Evolutionary conservation across 2,888 invertebrate species (phyloP).

Genomic region (Psylliodes chrysocephalus): DNA sequence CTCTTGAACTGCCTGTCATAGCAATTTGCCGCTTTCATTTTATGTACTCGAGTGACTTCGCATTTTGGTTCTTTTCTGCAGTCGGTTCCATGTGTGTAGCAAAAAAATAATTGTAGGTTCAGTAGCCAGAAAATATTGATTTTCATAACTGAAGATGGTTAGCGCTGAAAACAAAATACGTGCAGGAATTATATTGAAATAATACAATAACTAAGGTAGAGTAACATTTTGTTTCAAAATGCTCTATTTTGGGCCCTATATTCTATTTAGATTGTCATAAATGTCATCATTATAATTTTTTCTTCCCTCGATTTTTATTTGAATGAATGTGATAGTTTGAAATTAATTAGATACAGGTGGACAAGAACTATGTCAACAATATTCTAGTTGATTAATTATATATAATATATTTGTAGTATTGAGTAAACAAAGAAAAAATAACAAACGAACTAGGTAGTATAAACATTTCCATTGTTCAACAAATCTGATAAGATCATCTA

Average conservation of each 20-base stretch:
- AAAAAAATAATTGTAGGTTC: constrained; percentile 8
- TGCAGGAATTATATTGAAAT: neutral
- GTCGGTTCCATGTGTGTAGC: constrained; percentile 7
- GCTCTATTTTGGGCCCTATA: neutral
- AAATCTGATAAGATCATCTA: too few relatives aligned
- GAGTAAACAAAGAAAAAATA: too few relatives aligned
- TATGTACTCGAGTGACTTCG: constrained; percentile 49
- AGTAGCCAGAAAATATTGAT: constrained; percentile 22
- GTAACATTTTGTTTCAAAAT: too few relatives aligned
- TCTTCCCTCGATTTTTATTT: too few relatives aligned
- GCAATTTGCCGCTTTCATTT: constrained; percentile 59
- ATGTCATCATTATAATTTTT: too few relatives aligned
- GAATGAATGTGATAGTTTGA: neutral
- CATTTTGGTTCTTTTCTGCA: constrained; percentile 51
- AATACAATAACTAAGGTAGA: neutral
- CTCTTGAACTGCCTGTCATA: constrained; percentile 53
- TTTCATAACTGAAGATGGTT: constrained; percentile 23
- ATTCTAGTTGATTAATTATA: too few relatives aligned
- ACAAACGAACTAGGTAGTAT: too few relatives aligned
- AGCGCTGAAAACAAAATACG: constrained; percentile 13
- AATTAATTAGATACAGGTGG: neutral
- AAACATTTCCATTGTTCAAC: too few relatives aligned
- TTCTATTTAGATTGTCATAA: too few relatives aligned
- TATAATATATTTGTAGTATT: too few relatives aligned
- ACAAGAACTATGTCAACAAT: too few relatives aligned